Evolutionary conservation across 2,113 vertebrate genomes (phyloP), one percentile per base, ranked within the genome.

Genomic region (Coryphaenoides rupestris): DNA sequence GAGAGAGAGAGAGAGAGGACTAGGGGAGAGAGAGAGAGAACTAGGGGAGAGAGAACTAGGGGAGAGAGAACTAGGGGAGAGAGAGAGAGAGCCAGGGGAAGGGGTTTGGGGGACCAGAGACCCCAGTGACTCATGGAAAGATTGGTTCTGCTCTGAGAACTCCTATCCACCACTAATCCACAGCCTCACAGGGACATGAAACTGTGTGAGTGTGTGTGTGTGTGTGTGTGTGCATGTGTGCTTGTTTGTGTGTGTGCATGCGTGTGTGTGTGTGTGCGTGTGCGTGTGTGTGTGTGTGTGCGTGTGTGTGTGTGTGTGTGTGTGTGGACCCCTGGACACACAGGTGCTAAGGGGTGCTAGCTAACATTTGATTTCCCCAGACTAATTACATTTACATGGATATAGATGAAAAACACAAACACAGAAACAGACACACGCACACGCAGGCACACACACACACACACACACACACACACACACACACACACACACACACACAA

Each of bases 61-160:
- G 28, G 5, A 19, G 24, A 19, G 26, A 19, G 26, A 45, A 10
- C 17, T 4, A 12, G 40, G 15, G 17, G 45, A 23, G 46, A 28
- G 0, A 26, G 63, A 65, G 61, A 75, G 69, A 60, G 79, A 71
- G 60, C 68, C 68, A 19, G 16, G 63, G 64, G 77, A 75, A 80
- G 76, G 77, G 65, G 62, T 17, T 61, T 68, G 47, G 72, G 80
- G 75, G 78, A 79, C 70, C 64, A 63, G 82, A 87, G 80, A 83
- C 74, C 73, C 60, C 77, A 10, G 19, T 54, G 13, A 22, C 64
- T 84, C 77, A 79, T 71, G 3, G 10, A 79, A 74, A 82, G 83
- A 82, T 82, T 70, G 68, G 73, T 74, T 82, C 73, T 62, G 81
- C 78, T 80, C 79, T 65, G 74, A 85, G 84, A 87, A 84, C 80